Evolutionary conservation across 2,797 vertebrate species (phyloP).

Genomic region (Nannoperca obscura): DNA sequence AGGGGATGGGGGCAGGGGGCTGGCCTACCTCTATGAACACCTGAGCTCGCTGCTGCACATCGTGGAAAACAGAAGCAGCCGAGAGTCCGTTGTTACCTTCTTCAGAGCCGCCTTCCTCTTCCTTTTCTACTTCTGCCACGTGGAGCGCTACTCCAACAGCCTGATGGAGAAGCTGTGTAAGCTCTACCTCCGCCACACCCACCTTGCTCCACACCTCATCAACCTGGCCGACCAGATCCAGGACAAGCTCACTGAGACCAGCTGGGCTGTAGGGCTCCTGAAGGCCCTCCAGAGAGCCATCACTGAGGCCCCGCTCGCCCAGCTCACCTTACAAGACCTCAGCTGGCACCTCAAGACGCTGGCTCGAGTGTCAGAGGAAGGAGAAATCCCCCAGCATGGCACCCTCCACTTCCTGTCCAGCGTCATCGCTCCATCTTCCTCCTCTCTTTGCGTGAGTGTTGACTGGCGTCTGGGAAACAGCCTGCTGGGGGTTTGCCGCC

Average conservation of each 20-base stretch:
- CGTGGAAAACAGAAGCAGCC: constrained; percentile 77
- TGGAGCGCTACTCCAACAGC: constrained; percentile 65
- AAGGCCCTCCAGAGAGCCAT: constrained; percentile 80
- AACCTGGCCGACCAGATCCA: constrained; percentile 84
- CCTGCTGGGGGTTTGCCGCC: constrained; percentile 86
- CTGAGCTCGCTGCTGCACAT: constrained; percentile 80
- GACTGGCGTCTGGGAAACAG: constrained; percentile 88
- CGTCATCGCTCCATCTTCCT: constrained; percentile 66
- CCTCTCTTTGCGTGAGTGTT: constrained; percentile 59
- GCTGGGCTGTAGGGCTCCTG: constrained; percentile 82
- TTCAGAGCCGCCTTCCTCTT: constrained; percentile 89
- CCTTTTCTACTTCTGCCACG: constrained; percentile 82
- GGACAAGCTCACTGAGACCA: constrained; percentile 72
- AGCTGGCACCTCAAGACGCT: constrained; percentile 88
- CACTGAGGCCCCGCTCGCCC: constrained; percentile 62
- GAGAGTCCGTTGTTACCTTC: constrained; percentile 84
- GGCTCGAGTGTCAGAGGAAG: constrained; percentile 85
- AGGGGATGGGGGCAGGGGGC: constrained; percentile 74
- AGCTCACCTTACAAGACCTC: constrained; percentile 75
- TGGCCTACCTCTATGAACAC: constrained; percentile 83
- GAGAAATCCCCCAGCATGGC: constrained; percentile 73
- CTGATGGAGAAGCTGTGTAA: constrained; percentile 80
- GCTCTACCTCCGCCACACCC: constrained; percentile 83
- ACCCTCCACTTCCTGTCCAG: constrained; percentile 83
- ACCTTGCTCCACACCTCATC: constrained; percentile 87